These are phyloP conservation scores for Pomatostomus ruficeps DNA, from an alignment of 2,113 vertebrate genomes.

Conservation along the genomic window DNA sequence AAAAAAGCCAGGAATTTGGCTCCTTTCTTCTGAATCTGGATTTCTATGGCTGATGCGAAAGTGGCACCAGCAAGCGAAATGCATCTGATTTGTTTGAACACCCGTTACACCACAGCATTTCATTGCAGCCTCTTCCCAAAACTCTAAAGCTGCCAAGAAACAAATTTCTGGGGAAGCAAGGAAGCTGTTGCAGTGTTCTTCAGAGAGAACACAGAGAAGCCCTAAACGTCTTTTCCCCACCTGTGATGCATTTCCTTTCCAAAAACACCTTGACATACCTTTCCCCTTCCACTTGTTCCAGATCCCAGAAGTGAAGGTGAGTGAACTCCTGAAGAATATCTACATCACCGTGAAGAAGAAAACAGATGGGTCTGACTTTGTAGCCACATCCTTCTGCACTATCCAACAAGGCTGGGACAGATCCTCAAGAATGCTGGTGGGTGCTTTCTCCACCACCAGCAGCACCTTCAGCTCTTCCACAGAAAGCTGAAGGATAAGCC, in stretches of 20 bases:
- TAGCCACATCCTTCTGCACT: slow-evolving; percentile 44
- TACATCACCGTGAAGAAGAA: slow-evolving; percentile 56
- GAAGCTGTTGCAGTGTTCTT: background rate
- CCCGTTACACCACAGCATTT: background rate
- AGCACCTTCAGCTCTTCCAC: slow-evolving; percentile 64
- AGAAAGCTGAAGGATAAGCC: slow-evolving; percentile 70
- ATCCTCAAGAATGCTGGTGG: slow-evolving; percentile 56
- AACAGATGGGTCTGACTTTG: slow-evolving; percentile 61
- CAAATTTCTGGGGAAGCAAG: background rate
- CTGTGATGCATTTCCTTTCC: background rate
- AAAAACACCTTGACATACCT: background rate
- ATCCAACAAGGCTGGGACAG: slow-evolving; percentile 35
- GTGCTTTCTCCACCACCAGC: slow-evolving; percentile 59
- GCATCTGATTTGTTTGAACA: background rate
- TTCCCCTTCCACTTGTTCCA: slow-evolving; percentile 54
- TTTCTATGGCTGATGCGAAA: background rate
- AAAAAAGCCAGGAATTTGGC: background rate
- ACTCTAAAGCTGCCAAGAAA: background rate
- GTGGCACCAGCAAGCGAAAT: background rate
- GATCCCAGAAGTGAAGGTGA: slow-evolving; percentile 61
- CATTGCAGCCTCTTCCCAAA: background rate
- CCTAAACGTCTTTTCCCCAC: fast-evolving
- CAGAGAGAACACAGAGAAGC: background rate
- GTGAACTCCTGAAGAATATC: slow-evolving; percentile 59
- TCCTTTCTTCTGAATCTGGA: background rate